Evolutionary conservation across 2,888 invertebrate species (phyloP).

Genomic region (Zelleria hepariella): DNA sequence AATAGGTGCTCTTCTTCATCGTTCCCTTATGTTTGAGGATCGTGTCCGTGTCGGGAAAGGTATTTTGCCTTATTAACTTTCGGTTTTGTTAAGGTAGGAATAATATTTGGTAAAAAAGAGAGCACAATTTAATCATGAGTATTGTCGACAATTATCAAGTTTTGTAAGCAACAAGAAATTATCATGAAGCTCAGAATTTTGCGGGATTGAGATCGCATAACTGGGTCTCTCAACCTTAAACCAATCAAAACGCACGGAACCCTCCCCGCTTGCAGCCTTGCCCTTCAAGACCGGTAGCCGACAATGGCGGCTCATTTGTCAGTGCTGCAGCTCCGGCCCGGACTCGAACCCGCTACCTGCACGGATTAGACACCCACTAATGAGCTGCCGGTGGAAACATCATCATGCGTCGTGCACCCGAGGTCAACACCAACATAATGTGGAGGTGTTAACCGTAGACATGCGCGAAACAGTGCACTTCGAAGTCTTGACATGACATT

Average conservation of each 20-base stretch:
- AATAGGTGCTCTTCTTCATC: no score
- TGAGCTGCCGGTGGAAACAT: neutral
- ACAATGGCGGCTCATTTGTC: slow-evolving; percentile 30
- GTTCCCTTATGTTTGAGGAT: no score
- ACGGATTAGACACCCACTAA: neutral
- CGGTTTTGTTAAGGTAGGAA: neutral
- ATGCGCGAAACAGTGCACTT: no score
- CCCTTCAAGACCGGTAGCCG: slow-evolving; percentile 30
- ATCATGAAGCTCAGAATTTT: neutral
- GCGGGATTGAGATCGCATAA: no score
- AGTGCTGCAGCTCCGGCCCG: slow-evolving; percentile 20
- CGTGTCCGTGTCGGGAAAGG: no score
- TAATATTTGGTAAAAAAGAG: neutral
- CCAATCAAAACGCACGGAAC: neutral
- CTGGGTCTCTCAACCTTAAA: no score
- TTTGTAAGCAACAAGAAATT: neutral
- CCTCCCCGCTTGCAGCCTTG: neutral
- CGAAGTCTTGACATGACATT: no score
- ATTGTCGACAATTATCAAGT: neutral
- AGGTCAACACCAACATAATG: no score
- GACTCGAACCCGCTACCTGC: slow-evolving; percentile 30
- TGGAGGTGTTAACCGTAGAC: neutral
- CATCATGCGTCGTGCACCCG: no score
- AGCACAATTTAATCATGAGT: neutral
- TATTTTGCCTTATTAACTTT: neutral